Percentiles rank a stretch among this genome's conserved stretches.
Conservation (phyloP, 2,797 vertebrate genomes). For the Enteromius treurensis region DNA sequence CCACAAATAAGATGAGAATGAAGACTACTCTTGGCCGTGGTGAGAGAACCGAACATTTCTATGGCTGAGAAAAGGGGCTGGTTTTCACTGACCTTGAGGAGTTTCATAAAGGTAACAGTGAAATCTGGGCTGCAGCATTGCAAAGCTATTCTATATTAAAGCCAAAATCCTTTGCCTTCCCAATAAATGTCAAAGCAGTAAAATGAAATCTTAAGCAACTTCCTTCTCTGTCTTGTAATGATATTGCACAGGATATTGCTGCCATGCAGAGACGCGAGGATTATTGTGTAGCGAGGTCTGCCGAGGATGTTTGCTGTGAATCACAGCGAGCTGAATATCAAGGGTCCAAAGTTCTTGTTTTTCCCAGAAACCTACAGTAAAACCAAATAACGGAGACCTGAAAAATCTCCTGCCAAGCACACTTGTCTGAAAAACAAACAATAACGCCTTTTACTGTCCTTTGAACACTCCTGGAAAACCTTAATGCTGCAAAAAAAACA, state of each 20-base stretch:
- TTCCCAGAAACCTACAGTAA: conserved; percentile 24
- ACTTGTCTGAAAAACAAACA: conserved; percentile 8
- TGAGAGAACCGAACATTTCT: conserved; percentile 36
- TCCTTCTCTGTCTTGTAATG: conserved; percentile 24
- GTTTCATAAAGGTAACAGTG: conserved; percentile 42
- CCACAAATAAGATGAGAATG: conserved; percentile 32
- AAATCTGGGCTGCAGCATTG: conserved; percentile 42
- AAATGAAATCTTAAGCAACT: conserved; percentile 40
- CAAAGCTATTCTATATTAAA: conserved; percentile 50
- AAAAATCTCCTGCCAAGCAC: conserved; percentile 7
- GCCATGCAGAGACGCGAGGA: conserved; percentile 27
- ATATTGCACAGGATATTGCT: conserved; percentile 44
- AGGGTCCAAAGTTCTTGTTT: conserved; percentile 33
- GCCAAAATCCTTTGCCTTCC: conserved; percentile 32
- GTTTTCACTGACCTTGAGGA: conserved; percentile 50
- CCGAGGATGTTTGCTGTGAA: conserved; percentile 11
- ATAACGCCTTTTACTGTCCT: not conserved
- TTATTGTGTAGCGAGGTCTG: conserved; percentile 25
- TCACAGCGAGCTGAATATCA: conserved; percentile 34
- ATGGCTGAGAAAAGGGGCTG: conserved; percentile 23
- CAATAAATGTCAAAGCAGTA: conserved; percentile 40
- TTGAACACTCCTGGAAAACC: not conserved
- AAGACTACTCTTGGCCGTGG: conserved; percentile 15
- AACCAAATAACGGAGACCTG: not conserved
- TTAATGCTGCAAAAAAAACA: not conserved